Evolutionary conservation across 2,888 invertebrate species (phyloP), one percentile per base, ranked within the genome.

Genomic region (Glaucopsyche alexis): DNA sequence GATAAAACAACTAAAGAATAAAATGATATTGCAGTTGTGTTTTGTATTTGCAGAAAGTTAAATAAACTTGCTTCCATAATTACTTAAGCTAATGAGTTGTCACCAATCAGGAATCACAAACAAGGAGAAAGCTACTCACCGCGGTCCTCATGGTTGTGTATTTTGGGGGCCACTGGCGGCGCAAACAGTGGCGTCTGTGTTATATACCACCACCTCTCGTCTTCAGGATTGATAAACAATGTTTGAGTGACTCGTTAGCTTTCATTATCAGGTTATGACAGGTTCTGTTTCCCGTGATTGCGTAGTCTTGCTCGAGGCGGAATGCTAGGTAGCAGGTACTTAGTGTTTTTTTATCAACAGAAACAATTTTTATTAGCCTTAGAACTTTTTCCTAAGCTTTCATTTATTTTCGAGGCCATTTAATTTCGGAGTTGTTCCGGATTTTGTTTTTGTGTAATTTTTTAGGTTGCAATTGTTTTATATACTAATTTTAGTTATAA

Each of bases 201-300:
- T 91, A 87, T 92, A 91, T 91, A 91, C 76, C 89, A 86, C 91
- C 90, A 84, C 91, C 87, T 79, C 84, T 76, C 66, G 75, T 74
- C 75, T 77, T 74, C 75, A 76, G 72, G 76, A 78, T 78, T 77
- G 74, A 73, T 70, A 74, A 71, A 66, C 67, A 67, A 67, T 72
- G 50, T 72, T 72, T 72, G 67, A 45, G 45, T 50, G 52, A 52
- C 14, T 55, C 72, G 40, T 50, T 72, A 72, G 65, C 40, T 72
- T 50, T 52, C 52, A 55, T 67, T 67, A 72, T 29, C 19, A 49
- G 14, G 29, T 16, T 69, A 29, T 69, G 45, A 19, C 67, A 55
- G 47, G 45, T 47, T 3, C 6, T 42, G 42, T 45, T 45, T 49
- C 29, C 29, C 29, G 60, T 13, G 13, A 29, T 60, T 47, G 49